Evolutionary conservation across 2,797 vertebrate species (phyloP).

Genomic region (Psittacula derbiana): DNA sequence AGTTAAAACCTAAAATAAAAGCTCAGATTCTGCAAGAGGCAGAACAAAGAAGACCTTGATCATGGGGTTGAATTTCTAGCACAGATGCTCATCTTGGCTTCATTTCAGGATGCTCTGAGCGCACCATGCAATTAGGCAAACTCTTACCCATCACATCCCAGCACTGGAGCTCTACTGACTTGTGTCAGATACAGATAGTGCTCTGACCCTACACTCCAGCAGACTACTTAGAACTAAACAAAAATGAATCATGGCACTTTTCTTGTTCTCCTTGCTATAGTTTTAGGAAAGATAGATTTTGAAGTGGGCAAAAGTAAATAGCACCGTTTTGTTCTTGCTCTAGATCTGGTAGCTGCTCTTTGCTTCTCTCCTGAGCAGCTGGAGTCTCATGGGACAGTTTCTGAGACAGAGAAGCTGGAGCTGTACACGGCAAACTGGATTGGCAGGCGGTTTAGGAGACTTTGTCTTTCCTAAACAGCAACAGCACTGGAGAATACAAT

Average conservation of each 20-base stretch:
- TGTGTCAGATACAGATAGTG: not conserved
- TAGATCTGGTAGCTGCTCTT: not conserved
- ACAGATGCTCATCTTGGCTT: slow-evolving; percentile 29
- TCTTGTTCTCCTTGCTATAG: not conserved
- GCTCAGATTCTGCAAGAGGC: not conserved
- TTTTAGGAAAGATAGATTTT: not conserved
- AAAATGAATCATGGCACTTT: not conserved
- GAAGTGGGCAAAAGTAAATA: not conserved
- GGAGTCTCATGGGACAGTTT: not conserved
- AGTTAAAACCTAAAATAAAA: slow-evolving; percentile 24
- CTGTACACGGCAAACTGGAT: not conserved
- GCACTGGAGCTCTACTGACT: not conserved
- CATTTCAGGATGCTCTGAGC: slow-evolving; percentile 8
- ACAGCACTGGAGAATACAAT: not conserved
- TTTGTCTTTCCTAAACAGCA: not conserved
- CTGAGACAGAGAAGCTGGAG: not conserved
- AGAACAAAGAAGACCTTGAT: slow-evolving; percentile 7
- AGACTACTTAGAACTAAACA: not conserved
- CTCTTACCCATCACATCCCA: not conserved
- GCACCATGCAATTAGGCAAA: not conserved
- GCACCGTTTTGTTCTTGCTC: rapidly evolving
- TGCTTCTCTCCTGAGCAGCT: not conserved
- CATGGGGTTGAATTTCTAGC: slow-evolving; percentile 18
- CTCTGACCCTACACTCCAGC: not conserved
- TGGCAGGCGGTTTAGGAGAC: not conserved